Base-by-base conservation (phyloP, 2,797 vertebrate species). In the Mycteria americana region DNA sequence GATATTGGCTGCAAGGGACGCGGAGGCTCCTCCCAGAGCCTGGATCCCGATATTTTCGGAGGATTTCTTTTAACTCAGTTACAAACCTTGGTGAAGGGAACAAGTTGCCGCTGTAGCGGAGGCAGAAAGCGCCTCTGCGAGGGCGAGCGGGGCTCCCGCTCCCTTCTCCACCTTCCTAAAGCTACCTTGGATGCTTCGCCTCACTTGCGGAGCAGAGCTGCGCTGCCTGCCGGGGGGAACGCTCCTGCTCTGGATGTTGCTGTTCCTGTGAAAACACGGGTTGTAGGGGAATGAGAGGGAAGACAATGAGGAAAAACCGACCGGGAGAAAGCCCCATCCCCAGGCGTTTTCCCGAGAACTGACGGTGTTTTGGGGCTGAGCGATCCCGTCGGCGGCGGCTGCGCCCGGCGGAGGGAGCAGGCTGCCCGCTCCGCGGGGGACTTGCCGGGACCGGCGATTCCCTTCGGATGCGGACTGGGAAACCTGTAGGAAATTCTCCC, bases 11-110 rank as follows among this genome's bases (percentile, higher is more conserved):
- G 97, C 78, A 60, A 97, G 89, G 89, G 95, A 74, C 95, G 94
- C 94, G 31, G 96, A 98, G 95, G 98, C 98, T 98, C 98, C 98
- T 98, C 98, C 98, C 98, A 90, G 97, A 98, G 95, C 50, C 96
- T 84, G 97, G 93, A 97, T 97, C 96, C 96, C 92, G 95, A 97
- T 97, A 97, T 98, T 98, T 98, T 97, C 93, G 97, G 97, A 98
- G 97, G 95, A 97, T 98, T 97, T 98, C 97, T 98, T 95, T 95
- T 94, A 98, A 98, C 97, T 98, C 97, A 85, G 77, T 98, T 93
- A 80, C 92, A 80, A 92, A 91, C 96, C 97, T 87, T 80, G 82
- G 95, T 3, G 97, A 73, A 87, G 92, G 94, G 89, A 97, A 92
- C 92, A 95, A 97, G 97, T 98, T 97, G 83, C 95, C 16, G 41